Percentiles rank a stretch among this genome's conserved stretches.
These are phyloP conservation scores for Zhuqinia jingwanae DNA, from an alignment of 2,888 invertebrate species.

Conservation along the genomic window DNA sequence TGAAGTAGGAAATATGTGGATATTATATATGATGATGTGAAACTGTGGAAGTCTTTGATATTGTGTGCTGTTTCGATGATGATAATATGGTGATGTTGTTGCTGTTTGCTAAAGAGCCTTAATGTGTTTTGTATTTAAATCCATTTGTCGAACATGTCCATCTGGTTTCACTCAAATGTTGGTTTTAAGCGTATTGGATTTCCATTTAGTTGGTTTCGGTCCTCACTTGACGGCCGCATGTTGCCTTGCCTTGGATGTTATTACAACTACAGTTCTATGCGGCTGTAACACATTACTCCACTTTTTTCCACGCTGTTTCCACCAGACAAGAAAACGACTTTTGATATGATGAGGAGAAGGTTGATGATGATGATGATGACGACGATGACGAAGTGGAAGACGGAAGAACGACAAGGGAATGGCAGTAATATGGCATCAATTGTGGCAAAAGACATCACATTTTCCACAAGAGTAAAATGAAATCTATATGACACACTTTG, in stretches of 20 bases:
- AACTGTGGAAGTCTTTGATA: slow-evolving; percentile 36
- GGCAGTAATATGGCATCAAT: slow-evolving; percentile 40
- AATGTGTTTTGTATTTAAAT: slow-evolving; percentile 65
- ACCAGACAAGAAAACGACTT: slow-evolving; percentile 32
- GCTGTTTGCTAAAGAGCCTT: slow-evolving; percentile 60
- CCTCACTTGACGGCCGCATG: not conserved
- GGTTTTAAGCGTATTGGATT: slow-evolving; percentile 51
- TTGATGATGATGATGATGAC: not conserved
- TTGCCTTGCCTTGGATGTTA: not conserved
- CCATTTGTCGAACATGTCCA: slow-evolving; percentile 62
- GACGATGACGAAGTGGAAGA: slow-evolving; percentile 15
- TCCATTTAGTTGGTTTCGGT: slow-evolving; percentile 40
- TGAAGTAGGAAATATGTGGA: not conserved
- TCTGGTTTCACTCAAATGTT: slow-evolving; percentile 59
- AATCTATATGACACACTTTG: slow-evolving; percentile 50
- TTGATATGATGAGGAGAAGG: slow-evolving; percentile 47
- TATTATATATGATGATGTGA: too few species aligned
- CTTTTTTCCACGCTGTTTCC: slow-evolving; percentile 40
- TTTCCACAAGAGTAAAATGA: not conserved
- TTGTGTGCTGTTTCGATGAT: not conserved
- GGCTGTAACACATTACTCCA: slow-evolving; percentile 52
- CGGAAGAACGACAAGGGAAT: not conserved
- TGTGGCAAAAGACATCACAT: slow-evolving; percentile 18
- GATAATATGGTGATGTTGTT: slow-evolving; percentile 23
- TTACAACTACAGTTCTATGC: not conserved